Evolutionary conservation across 2,797 vertebrate genomes (phyloP), one percentile per base, ranked within the genome.

Genomic region (Acestrorhynchus altus): DNA sequence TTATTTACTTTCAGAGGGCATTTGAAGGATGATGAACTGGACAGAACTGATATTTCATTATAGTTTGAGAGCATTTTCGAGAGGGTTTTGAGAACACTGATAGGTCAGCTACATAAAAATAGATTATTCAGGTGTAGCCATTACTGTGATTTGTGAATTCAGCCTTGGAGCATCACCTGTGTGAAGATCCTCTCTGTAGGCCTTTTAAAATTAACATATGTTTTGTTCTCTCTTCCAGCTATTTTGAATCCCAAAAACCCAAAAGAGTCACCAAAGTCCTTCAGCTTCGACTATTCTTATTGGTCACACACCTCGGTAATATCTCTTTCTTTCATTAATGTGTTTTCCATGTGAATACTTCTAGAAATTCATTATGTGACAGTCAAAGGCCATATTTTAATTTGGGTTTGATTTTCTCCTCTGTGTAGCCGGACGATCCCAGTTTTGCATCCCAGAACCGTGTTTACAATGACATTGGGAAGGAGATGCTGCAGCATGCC

Each of bases 251-350:
- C 98, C 90, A 99, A 98, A 95, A 96, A 96, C 82, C 98, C 98
- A 81, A 99, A 99, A 90, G 98, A 99, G 93, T 92, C 96, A 85
- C 94, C 97, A 81, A 99, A 99, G 92, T 96, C 95, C 77, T 99
- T 99, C 94, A 99, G 96, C 91, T 99, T 99, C 82, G 98, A 99
- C 91, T 95, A 99, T 82, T 99, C 98, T 15, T 99, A 99, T 15
- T 99, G 98, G 98, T 99, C 98, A 60, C 98, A 99, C 87, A 99
- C 98, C 57, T 94, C 98, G 81, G 98, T 99, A 89, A 96, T 94
- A 77, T 67, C 11, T 2, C 75, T 59, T 9, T 12, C 67, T 35
- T 42, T 44, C 39, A 8, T 11, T 51, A 75, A 73, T 77, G 24
- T 20, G 39, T 16, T 4, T 28, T 26, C 56, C 4, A n/a, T 72